Evolutionary conservation across 1,140 invertebrate species (phyloP), one percentile per base, ranked within the genome.

Genomic region (Brachionus calyciflorus): DNA sequence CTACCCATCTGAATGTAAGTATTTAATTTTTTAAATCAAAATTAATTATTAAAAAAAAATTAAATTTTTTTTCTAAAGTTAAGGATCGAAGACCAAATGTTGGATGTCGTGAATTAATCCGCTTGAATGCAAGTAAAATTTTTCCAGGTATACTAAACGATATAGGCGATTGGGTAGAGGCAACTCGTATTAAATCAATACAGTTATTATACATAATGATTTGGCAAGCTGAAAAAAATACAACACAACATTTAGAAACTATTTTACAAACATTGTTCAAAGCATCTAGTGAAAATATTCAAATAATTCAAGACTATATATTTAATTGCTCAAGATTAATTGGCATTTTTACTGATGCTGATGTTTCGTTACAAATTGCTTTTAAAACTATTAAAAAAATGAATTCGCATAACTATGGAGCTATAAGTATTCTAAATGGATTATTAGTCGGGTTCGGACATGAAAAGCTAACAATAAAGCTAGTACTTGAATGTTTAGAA

Each of bases 101-200:
- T 14, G 91, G 91, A 12, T 92, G 91, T 81, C 86, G 91, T 3
- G 86, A 86, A 2, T 83, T 93, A 78, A 88, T 90, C 3, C 88
- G 90, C 79, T 87, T 89, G 79, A 87, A 91, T 79, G 82, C 91
- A 28, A 87, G 87, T 21, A 91, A 90, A 81, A 86, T 92, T 21
- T 79, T 91, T 3, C 85, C 86, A 49, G 89, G 88, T 6, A 86
- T 92, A 53, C 81, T 86, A n/a, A 83, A 84, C 3, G 91, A 93
- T 81, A 83, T 92, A 0, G 80, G 82, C 3, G 89, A 91, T 82
- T 93, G 91, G 91, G 87, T 90, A 70, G 84, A 85, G 6, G 87
- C 90, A 37, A 86, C 81, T 12, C 86, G 90, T 79, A 81, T 91
- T 14, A 90, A 91, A 76, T 89, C 90, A n/a, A 87, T 90, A 0